A percentile compares a stretch with the other conserved stretches of the same genome.
phyloP scores from a whole-genome alignment of 2,113 vertebrate species.

The Prunella himalayana region DNA sequence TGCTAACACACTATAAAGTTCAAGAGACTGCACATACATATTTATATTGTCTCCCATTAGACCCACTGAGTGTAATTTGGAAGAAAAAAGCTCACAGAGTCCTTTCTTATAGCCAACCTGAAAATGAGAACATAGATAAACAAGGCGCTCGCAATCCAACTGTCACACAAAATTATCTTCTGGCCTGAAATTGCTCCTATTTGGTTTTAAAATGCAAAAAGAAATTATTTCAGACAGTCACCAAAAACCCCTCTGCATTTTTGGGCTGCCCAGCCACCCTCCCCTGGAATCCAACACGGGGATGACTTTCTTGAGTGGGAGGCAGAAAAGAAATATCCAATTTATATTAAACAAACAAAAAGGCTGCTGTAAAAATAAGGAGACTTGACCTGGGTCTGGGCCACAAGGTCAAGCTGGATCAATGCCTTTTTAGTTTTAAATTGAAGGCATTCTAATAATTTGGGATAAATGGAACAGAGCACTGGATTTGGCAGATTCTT shows the following conservation, averaged over 20 bases:
- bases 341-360: slow-evolving; percentile 47
- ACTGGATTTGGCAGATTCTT: neutral
- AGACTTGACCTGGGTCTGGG: slow-evolving; percentile 1
- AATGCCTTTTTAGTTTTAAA: slow-evolving; percentile 31
- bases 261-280: neutral
- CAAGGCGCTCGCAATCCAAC: neutral
- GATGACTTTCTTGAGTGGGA: slow-evolving; percentile 32
- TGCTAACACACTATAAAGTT: neutral
- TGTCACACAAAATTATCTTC: slow-evolving; percentile 30
- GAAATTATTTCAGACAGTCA: slow-evolving; percentile 12
- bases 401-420: neutral
- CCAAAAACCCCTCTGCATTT: slow-evolving; percentile 5
- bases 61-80: neutral
- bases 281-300: neutral
- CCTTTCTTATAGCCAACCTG: slow-evolving; percentile 33
- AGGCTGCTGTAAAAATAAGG: slow-evolving; percentile 33
- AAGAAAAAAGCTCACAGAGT: neutral
- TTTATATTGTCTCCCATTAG: neutral
- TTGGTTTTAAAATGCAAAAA: neutral
- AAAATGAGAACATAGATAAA: slow-evolving; percentile 49
- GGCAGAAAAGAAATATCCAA: slow-evolving; percentile 32
- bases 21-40: neutral
- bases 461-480: neutral
- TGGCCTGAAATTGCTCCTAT: slow-evolving; percentile 9
- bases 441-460: neutral